Evolutionary conservation across 2,113 vertebrate species (phyloP).

Genomic region (Paratilapia polleni): DNA sequence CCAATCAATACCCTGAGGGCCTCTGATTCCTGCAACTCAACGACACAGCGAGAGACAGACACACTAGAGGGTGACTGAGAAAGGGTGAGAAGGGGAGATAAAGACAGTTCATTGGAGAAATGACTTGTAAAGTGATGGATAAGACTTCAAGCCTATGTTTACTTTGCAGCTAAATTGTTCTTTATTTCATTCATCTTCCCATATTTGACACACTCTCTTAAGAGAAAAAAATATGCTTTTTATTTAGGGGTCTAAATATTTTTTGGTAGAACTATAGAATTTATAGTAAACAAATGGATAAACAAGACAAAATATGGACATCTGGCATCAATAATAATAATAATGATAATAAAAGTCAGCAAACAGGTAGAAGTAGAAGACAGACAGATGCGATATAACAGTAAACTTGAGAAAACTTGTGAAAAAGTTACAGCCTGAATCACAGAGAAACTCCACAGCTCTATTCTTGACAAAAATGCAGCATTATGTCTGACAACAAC

Average conservation of each 20-base stretch:
- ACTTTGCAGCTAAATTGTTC: constrained; percentile 19
- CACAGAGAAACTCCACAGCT: neutral
- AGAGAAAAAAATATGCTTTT: neutral
- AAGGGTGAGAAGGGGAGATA: constrained; percentile 27
- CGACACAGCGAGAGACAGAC: constrained; percentile 35
- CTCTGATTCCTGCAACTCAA: constrained; percentile 51
- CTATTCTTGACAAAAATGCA: neutral
- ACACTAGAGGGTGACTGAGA: constrained; percentile 34
- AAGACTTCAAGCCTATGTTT: constrained; percentile 5
- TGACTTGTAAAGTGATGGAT: constrained; percentile 40
- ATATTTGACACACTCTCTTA: neutral
- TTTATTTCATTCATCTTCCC: neutral
- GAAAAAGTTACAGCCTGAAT: neutral
- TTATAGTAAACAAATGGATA: neutral
- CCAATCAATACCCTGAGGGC: constrained; percentile 73
- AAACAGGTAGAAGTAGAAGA: neutral
- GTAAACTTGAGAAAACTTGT: neutral
- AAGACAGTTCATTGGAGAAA: constrained; percentile 28
- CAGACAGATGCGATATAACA: neutral
- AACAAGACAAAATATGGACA: neutral
- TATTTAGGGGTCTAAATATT: neutral
- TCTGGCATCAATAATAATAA: neutral
- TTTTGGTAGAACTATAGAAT: neutral
- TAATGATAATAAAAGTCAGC: neutral
- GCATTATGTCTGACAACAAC: neutral